Conservation (phyloP, 1,140 invertebrate genomes). For the Teleopsis dalmanni region DNA sequence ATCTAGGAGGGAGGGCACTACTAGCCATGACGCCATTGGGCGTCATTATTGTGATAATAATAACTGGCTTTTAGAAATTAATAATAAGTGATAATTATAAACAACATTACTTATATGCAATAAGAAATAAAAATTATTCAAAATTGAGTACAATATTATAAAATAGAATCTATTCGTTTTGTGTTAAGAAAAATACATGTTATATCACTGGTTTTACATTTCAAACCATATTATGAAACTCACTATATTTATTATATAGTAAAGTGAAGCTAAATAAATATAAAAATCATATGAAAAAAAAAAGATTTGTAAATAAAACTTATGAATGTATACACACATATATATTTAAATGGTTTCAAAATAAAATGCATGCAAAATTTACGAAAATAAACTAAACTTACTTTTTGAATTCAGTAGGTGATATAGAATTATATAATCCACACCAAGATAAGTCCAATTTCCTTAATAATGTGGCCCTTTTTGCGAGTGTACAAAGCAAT, state of each 20-base stretch:
- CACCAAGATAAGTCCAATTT: slow-evolving; percentile 83
- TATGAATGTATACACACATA: background rate
- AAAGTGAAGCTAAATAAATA: background rate
- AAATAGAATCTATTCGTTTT: too few relatives aligned
- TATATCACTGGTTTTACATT: background rate
- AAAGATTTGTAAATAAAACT: background rate
- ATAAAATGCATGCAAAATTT: slow-evolving; percentile 3
- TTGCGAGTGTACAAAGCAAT: slow-evolving; percentile 31
- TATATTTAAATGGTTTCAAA: slow-evolving; percentile 1
- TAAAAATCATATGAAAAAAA: slow-evolving; percentile 8
- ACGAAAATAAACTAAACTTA: slow-evolving; percentile 12
- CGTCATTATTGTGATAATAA: too few relatives aligned
- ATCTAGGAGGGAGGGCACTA: too few relatives aligned
- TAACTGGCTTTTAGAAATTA: too few relatives aligned
- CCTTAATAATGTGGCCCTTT: slow-evolving; percentile 60
- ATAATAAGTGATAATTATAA: too few relatives aligned
- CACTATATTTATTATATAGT: background rate
- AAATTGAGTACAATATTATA: too few relatives aligned
- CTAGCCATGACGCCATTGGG: too few relatives aligned
- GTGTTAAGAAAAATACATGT: too few relatives aligned
- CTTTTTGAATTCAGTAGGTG: slow-evolving; percentile 41
- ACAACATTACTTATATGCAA: too few relatives aligned
- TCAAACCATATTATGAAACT: background rate
- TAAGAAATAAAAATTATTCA: too few relatives aligned
- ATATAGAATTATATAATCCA: slow-evolving; percentile 56